Base-by-base conservation (phyloP, 2,797 vertebrate genomes). In the Hylomyscus alleni region DNA sequence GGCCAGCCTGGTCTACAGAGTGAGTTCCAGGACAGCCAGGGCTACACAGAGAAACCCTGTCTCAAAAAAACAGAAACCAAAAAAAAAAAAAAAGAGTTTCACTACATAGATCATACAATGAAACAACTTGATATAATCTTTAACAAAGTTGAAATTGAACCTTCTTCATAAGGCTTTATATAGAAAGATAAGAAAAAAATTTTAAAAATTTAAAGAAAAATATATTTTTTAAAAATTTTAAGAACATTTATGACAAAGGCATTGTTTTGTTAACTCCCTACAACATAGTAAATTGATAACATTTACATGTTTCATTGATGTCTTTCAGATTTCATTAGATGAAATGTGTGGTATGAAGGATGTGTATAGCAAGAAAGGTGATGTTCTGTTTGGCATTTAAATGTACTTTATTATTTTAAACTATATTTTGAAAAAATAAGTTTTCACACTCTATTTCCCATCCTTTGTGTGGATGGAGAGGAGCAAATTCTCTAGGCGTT, bases 121-220 rank as follows among this genome's bases (percentile, higher is more conserved):
- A 90, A 96, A 80, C 37, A 86, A 78, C 67, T 96, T 91, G 26
- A n/a, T 19, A 40, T 69, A 13, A 24, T 2, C 85, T 52, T 91
- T 92, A 67, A 72, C 24, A 93, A 67, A 88, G 75, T 83, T 85
- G 89, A 80, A 3, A 26, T 75, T 56, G 89, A 81, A 50, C 0
- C 19, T 15, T 73, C 1, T 56, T 9, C 84, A 47, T 58, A 95
- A 37, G 1, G 0, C 85, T 95, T 81, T n/a, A 54, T 40, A 78
- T 29, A 2, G 5, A 86, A 87, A 52, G 81, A 20, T 5, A 26
- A 69, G 7, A 9, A 0, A 44, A 44, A 44, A 44, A 44, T 6
- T 44, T 44, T 44, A 44, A 44, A 44, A 6, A 44, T n/a, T 56
- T 65, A 75, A 11, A 67, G 52, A 92, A 90, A 92, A 90, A 86